These are phyloP conservation scores for Calliphora vomitoria DNA, from an alignment of 2,888 invertebrate genomes.

Conservation along the genomic window DNA sequence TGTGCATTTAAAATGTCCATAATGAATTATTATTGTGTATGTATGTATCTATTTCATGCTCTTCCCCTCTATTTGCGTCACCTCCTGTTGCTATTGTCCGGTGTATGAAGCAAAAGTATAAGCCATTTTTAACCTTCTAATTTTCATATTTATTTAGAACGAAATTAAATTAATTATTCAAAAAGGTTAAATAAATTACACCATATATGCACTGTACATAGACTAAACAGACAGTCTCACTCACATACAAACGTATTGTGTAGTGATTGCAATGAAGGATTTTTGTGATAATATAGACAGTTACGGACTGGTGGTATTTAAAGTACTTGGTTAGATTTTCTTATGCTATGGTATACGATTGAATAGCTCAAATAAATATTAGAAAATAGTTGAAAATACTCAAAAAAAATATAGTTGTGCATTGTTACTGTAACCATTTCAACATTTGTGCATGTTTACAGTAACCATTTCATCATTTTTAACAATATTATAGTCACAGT, in stretches of 20 bases:
- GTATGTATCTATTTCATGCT: not conserved
- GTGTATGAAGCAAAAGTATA: not conserved
- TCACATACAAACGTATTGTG: not conserved
- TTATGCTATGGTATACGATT: too few species aligned
- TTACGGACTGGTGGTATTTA: too few species aligned
- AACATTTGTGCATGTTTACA: too few species aligned
- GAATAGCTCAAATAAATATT: too few species aligned
- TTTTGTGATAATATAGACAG: not conserved
- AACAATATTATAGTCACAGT: too few species aligned
- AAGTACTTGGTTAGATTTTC: too few species aligned
- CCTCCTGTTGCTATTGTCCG: not conserved
- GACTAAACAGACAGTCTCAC: not conserved
- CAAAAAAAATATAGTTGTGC: too few species aligned
- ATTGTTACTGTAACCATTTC: too few species aligned
- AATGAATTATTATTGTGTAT: constrained; percentile 45
- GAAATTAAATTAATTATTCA: constrained; percentile 65
- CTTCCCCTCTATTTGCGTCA: not conserved
- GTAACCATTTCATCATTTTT: too few species aligned
- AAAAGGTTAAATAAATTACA: constrained; percentile 58
- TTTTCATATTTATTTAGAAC: constrained; percentile 66
- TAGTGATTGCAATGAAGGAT: not conserved
- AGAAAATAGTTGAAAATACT: too few species aligned
- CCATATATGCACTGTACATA: not conserved
- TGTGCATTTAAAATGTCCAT: constrained; percentile 47
- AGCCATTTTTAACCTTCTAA: constrained; percentile 58